Evolutionary conservation across 2,797 vertebrate species (phyloP).

Genomic region (Oophaga sylvatica): DNA sequence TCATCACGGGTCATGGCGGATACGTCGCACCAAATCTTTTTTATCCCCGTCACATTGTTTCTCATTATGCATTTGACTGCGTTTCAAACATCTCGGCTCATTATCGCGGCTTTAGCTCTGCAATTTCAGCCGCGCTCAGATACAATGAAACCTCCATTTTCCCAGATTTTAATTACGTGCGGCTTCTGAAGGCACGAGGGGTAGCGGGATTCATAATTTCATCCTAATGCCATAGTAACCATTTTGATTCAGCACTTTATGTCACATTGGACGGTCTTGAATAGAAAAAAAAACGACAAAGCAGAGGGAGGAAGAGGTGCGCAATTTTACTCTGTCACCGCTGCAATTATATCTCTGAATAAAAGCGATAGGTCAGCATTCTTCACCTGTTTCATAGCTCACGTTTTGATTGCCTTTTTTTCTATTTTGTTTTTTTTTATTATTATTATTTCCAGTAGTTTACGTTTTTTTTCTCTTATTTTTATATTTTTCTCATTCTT

Average conservation of each 20-base stretch:
- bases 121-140: constrained; percentile 70
- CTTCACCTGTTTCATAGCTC: constrained; percentile 68
- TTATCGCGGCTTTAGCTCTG: constrained; percentile 63
- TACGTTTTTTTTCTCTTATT: constrained; percentile 1
- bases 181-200: constrained; percentile 69
- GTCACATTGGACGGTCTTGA: constrained; percentile 74
- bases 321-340: constrained; percentile 70
- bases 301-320: constrained; percentile 30
- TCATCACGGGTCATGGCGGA: neutral
- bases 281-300: constrained; percentile 66
- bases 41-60: constrained; percentile 58
- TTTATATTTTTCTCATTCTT: neutral
- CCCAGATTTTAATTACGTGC: constrained; percentile 72
- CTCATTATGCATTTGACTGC: constrained; percentile 66
- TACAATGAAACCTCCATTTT: constrained; percentile 71
- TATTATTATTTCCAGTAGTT: neutral
- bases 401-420: constrained; percentile 54
- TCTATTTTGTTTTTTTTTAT: constrained; percentile 63
- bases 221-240: constrained; percentile 80
- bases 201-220: constrained; percentile 75
- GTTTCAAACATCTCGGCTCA: constrained; percentile 66
- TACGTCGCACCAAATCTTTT: neutral
- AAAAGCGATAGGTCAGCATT: constrained; percentile 73
- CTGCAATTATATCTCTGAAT: constrained; percentile 75
- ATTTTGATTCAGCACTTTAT: constrained; percentile 77